A percentile compares a stretch with the other conserved stretches of the same genome.
phyloP scores from a whole-genome alignment of 2,888 invertebrate species.

The Meghimatium bilineatum region DNA sequence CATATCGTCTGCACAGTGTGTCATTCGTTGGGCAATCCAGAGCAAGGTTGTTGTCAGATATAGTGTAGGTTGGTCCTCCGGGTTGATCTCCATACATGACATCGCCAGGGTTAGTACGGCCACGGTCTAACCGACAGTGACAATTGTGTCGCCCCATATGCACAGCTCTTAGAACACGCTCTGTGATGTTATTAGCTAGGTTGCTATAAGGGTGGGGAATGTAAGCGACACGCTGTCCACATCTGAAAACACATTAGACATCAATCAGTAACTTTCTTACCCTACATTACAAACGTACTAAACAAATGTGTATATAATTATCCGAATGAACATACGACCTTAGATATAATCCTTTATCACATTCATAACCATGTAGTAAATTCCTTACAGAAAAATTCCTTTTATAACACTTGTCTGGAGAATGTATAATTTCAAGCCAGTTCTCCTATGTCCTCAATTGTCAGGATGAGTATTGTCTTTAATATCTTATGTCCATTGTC shows the following conservation, averaged over 20 bases:
- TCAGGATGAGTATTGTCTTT: no score
- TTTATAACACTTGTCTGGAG: no score
- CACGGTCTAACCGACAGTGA: constrained; percentile 44
- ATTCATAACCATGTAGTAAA: no score
- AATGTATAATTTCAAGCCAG: no score
- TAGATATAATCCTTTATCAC: no score
- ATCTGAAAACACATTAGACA: constrained; percentile 56
- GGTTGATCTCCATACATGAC: constrained; percentile 50
- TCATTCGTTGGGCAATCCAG: neutral
- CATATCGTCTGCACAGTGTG: constrained; percentile 1
- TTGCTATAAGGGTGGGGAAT: constrained; percentile 65
- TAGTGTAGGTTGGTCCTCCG: neutral
- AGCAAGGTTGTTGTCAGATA: neutral
- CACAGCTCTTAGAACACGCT: constrained; percentile 53
- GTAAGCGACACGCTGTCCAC: constrained; percentile 65
- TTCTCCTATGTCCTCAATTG: no score
- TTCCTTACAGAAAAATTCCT: no score
- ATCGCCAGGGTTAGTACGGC: constrained; percentile 27
- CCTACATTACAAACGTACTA: no score
- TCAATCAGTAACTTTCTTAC: no score
- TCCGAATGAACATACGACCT: no score
- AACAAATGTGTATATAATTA: no score
- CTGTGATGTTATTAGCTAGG: constrained; percentile 53
- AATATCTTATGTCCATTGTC: no score
- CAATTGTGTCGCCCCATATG: constrained; percentile 54